phyloP scores from a whole-genome alignment of 2,113 vertebrate species.

The Urocitellus parryii region DNA sequence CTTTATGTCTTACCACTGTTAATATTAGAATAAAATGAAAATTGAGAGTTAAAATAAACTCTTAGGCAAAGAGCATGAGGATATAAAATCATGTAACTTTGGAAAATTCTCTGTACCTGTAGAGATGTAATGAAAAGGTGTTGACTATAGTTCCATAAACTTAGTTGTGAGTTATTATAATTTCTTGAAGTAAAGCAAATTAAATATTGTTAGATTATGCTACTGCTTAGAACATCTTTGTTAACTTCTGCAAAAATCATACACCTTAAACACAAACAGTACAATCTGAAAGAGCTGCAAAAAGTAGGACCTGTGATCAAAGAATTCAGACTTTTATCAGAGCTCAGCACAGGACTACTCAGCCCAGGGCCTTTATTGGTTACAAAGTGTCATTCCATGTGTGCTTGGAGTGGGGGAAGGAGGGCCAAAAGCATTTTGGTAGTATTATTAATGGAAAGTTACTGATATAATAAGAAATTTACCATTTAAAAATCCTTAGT shows the following conservation, averaged over 20 bases:
- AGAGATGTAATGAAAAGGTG: background rate
- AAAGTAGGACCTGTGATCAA: conserved; percentile 16
- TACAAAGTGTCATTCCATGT: background rate
- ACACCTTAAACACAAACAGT: background rate
- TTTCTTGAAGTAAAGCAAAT: conserved; percentile 52
- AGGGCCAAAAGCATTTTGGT: background rate
- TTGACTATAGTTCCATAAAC: background rate
- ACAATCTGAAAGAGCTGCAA: background rate
- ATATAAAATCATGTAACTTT: background rate
- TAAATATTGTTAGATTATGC: background rate
- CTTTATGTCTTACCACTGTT: conserved; percentile 30
- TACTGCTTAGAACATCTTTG: background rate
- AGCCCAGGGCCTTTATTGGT: background rate
- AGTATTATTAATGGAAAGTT: background rate
- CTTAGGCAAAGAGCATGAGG: background rate
- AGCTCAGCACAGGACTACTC: background rate
- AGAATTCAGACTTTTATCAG: background rate
- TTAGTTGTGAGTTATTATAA: background rate
- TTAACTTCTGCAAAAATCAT: conserved; percentile 11
- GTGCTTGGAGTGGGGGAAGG: too few relatives aligned
- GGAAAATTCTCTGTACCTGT: background rate
- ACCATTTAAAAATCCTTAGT: conserved; percentile 11
- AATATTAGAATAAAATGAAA: conserved; percentile 39
- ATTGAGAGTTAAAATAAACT: conserved; percentile 46
- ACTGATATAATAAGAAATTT: background rate